phyloP scores from a whole-genome alignment of 2,888 invertebrate species.

The Tryphoninae sp. region DNA sequence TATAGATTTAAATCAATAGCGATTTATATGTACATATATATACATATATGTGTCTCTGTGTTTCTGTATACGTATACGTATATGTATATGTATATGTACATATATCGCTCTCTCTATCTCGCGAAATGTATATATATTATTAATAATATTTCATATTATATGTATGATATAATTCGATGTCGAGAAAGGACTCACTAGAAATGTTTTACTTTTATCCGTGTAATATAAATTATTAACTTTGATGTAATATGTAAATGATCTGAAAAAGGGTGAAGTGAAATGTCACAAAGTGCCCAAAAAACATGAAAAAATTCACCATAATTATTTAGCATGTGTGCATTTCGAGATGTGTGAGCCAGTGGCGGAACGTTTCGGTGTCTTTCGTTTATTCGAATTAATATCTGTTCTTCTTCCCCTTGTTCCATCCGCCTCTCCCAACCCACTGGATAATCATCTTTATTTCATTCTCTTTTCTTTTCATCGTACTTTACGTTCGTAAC shows the following conservation, averaged over 20 bases:
- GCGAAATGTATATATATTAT: slow-evolving; percentile 68
- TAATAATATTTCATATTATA: slow-evolving; percentile 67
- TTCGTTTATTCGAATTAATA: slow-evolving; percentile 63
- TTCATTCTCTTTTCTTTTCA: neutral
- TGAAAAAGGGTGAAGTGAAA: slow-evolving; percentile 79
- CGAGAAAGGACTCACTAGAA: slow-evolving; percentile 70
- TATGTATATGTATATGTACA: slow-evolving; percentile 66
- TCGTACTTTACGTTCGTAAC: neutral
- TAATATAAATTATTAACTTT: slow-evolving; percentile 77
- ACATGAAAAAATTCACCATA: slow-evolving; percentile 67
- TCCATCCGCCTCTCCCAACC: neutral
- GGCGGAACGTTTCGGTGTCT: slow-evolving; percentile 70
- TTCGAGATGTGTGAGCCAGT: slow-evolving; percentile 66
- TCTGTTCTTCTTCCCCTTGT: neutral
- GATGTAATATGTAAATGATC: slow-evolving; percentile 77
- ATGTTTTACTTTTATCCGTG: slow-evolving; percentile 67
- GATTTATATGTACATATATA: slow-evolving; percentile 51
- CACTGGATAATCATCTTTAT: neutral
- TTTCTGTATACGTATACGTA: slow-evolving; percentile 63
- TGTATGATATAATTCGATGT: slow-evolving; percentile 71
- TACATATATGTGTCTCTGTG: slow-evolving; percentile 60
- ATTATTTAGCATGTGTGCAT: slow-evolving; percentile 73
- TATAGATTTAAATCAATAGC: slow-evolving; percentile 66
- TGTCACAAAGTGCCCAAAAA: slow-evolving; percentile 79
- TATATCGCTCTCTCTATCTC: slow-evolving; percentile 48